Conservation (phyloP, 2,113 vertebrate species). For the Ceuthmochares aereus region DNA sequence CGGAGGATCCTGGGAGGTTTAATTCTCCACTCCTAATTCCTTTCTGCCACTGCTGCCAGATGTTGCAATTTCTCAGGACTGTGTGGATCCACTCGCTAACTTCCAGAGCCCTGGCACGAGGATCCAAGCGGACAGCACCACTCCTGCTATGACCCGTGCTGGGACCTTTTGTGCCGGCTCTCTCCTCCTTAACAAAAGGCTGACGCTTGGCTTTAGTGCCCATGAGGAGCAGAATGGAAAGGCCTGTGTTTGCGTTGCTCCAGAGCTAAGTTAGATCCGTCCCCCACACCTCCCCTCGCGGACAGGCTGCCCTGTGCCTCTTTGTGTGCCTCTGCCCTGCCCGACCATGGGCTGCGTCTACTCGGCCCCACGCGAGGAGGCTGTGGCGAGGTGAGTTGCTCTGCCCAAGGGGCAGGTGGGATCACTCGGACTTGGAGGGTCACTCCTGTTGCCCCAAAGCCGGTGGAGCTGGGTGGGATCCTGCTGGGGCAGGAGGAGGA, state of each 20-base stretch:
- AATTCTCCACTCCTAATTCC: conserved; percentile 70
- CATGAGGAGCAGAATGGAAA: conserved; percentile 28
- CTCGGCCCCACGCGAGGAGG: conserved; percentile 83
- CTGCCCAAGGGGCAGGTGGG: fast-evolving
- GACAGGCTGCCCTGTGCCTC: conserved; percentile 7
- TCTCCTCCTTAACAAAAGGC: conserved; percentile 61
- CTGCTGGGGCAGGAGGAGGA: neutral
- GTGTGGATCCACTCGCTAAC: conserved; percentile 19
- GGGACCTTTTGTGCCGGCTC: conserved; percentile 51
- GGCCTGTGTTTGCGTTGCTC: neutral
- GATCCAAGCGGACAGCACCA: neutral
- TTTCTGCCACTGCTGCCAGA: conserved; percentile 83
- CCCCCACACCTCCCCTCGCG: neutral
- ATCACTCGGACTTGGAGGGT: neutral
- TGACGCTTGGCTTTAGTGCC: conserved; percentile 7
- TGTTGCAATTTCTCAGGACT: conserved; percentile 76
- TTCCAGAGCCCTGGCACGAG: neutral
- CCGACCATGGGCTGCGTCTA: conserved; percentile 87
- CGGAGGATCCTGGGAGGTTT: conserved; percentile 79
- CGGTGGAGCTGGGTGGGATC: neutral
- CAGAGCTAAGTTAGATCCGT: conserved; percentile 20
- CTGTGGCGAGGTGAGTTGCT: conserved; percentile 85
- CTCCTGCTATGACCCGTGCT: conserved; percentile 33
- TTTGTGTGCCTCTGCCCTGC: conserved; percentile 31
- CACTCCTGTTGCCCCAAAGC: fast-evolving